Base-by-base conservation (phyloP, 1,140 invertebrate species). In the Calosoma granatense region DNA sequence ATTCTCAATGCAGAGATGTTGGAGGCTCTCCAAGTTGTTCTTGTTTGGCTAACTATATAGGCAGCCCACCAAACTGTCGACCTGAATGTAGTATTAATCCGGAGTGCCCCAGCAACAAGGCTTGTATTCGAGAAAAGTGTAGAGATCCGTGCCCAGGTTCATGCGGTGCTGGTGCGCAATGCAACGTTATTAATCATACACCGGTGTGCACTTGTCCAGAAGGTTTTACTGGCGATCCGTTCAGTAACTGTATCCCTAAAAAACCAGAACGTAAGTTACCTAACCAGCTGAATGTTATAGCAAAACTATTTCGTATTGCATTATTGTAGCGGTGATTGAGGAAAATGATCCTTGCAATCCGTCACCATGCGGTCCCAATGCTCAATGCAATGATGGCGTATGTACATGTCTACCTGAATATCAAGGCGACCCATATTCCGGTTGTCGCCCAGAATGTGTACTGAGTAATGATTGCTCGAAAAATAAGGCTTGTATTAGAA, bases 381-480 rank as follows among this genome's bases (percentile, higher is more conserved):
- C 85, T 0, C 68, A 81, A 59, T 88, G 86, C 63, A 65, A 76
- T 59, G 73, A 68, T 57, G 78, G 77, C 3, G 41, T 67, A 47
- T 84, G 82, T 61, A 70, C 72, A 22, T 85, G 82, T 60, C 55
- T 80, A 54, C 64, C 68, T 19, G 82, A 80, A 53, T 85, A 84
- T 67, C 73, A 78, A 51, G 80, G 81, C 14, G 77, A 85, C 70
- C 80, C 81, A 2, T 82, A 84, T 59, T 68, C 70, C 47, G 79
- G 76, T 20, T 90, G 88, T 69, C 73, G 86, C 56, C 87, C 87
- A 14, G 87, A 90, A 68, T 91, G 88, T 69, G 81, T 87, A 0
- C 77, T 87, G 60, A 90, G 86, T 67, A 81, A 84, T 1, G 88
- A 91, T 54, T 91, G 88, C 66, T 71, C 84, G 2, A 73, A 80